phyloP scores from a whole-genome alignment of 1,140 invertebrate genomes.

The Dinothrombium tinctorium region DNA sequence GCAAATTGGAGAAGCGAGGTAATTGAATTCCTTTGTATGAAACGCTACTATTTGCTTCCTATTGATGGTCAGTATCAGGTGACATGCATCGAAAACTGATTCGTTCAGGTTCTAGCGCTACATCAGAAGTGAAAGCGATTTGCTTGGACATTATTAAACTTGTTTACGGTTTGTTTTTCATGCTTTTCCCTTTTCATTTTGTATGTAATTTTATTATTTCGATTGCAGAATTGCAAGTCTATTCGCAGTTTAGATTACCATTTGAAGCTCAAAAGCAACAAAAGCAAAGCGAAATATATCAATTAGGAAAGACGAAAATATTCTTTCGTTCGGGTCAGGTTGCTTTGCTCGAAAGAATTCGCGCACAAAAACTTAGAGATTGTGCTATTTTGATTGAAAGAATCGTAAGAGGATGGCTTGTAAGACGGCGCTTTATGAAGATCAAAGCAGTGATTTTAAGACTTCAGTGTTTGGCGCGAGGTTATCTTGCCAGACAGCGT shows the following conservation, averaged over 20 bases:
- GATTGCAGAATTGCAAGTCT: constrained; percentile 2
- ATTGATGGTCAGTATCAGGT: neutral
- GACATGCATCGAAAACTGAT: constrained; percentile 8
- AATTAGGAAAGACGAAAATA: constrained; percentile 91
- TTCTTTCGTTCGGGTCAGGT: constrained; percentile 96
- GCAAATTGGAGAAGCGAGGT: neutral
- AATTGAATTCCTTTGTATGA: neutral
- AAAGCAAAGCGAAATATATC: constrained; percentile 19
- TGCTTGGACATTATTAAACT: constrained; percentile 11
- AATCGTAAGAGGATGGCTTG: constrained; percentile 56
- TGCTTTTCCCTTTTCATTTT: neutral
- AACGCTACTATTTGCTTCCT: neutral
- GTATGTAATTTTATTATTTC: neutral
- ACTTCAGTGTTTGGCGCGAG: constrained; percentile 48
- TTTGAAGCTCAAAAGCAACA: neutral
- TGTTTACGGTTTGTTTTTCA: constrained; percentile 9
- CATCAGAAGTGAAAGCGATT: constrained; percentile 6
- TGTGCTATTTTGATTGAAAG: constrained; percentile 83
- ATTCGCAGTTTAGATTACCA: constrained; percentile 1
- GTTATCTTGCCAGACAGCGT: constrained; percentile 41
- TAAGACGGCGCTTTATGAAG: constrained; percentile 36
- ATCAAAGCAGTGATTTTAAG: constrained; percentile 25
- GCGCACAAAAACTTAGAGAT: constrained; percentile 53
- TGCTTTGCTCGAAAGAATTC: constrained; percentile 81
- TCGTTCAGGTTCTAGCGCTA: constrained; percentile 4